A percentile compares a stretch with the other conserved stretches of the same genome.
These are phyloP conservation scores for Calliopsis andreniformis DNA, from an alignment of 1,140 invertebrate genomes.

Conservation along the genomic window DNA sequence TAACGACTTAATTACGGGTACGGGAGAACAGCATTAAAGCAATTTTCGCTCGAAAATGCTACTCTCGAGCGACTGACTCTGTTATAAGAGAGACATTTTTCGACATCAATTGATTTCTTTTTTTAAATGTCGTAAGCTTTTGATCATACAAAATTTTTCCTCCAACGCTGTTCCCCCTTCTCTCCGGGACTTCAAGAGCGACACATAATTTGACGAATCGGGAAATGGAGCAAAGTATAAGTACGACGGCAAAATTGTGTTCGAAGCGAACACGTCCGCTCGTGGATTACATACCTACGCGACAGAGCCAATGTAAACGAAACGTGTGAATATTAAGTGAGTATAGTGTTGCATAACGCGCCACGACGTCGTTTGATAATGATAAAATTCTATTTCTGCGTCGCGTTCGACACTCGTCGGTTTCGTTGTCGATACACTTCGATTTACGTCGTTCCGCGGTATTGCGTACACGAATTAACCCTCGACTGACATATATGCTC, in stretches of 20 bases:
- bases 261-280: slow-evolving; percentile 4
- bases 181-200: no score
- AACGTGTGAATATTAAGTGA: slow-evolving; percentile 35
- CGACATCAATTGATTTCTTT: no score
- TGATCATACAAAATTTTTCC: no score
- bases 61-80: no score
- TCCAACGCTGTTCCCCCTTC: no score
- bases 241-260: background rate
- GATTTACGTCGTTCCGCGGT: background rate
- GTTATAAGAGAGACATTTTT: no score
- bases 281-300: slow-evolving; percentile 6
- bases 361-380: slow-evolving; percentile 42
- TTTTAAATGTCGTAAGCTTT: no score
- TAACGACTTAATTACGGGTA: slow-evolving; percentile 15
- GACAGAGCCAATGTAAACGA: slow-evolving; percentile 1
- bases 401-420: background rate
- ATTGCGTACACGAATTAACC: background rate
- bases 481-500: no score
- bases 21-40: background rate
- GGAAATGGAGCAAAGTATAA: background rate
- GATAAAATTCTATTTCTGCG: slow-evolving; percentile 39
- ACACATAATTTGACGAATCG: no score
- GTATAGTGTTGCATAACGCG: slow-evolving; percentile 23
- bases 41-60: background rate
- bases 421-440: slow-evolving; percentile 25